Conservation (phyloP, 2,888 invertebrate species). For the Phalera bucephala region DNA sequence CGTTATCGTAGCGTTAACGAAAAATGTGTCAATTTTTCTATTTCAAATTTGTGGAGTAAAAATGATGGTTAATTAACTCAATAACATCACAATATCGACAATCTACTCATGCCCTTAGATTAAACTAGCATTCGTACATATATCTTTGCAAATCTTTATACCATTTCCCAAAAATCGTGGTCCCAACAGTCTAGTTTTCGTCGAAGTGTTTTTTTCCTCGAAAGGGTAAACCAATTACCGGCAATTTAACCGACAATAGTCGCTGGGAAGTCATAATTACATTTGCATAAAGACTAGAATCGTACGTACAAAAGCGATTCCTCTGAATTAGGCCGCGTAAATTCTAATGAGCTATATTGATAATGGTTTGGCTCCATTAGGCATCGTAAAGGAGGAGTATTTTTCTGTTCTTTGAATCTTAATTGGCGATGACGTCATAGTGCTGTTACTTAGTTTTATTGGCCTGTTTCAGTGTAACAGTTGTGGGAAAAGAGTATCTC, state of each 20-base stretch:
- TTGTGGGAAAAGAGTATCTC: no score
- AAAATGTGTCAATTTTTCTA: no score
- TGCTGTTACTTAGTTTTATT: no score
- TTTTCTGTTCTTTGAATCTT: neutral
- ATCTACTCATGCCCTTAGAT: no score
- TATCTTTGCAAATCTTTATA: no score
- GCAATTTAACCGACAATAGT: conserved; percentile 50
- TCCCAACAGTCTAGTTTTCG: conserved; percentile 25
- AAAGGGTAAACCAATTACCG: conserved; percentile 57
- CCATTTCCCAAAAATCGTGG: conserved; percentile 5
- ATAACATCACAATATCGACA: no score
- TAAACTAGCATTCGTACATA: no score
- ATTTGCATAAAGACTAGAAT: conserved; percentile 58
- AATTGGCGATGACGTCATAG: conserved; percentile 4
- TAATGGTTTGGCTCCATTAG: conserved; percentile 63
- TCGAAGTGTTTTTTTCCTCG: conserved; percentile 48
- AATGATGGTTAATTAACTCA: no score
- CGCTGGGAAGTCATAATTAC: conserved; percentile 48
- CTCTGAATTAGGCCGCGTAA: conserved; percentile 56
- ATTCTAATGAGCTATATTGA: conserved; percentile 68
- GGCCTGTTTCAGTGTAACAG: no score
- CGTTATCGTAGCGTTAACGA: no score
- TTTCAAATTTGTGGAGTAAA: no score
- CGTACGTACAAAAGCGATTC: conserved; percentile 42
- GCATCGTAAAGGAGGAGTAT: conserved; percentile 23